A percentile compares a stretch with the other conserved stretches of the same genome.
phyloP scores from a whole-genome alignment of 2,888 invertebrate species.

The Lampropteryx suffumata region DNA sequence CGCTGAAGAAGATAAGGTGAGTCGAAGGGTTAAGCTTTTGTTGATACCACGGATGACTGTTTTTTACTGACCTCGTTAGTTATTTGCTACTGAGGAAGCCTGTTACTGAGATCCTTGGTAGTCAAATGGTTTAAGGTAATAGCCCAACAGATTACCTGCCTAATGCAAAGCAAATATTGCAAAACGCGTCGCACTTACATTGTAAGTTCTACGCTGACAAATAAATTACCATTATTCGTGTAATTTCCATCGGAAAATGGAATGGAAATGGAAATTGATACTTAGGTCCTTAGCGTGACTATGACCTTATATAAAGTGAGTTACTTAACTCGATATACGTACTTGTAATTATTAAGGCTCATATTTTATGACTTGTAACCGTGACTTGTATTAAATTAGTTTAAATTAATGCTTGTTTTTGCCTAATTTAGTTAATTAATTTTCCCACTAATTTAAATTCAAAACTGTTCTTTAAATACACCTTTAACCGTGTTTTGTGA shows the following conservation, averaged over 20 bases:
- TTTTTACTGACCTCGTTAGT: too few species aligned
- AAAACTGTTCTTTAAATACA: too few species aligned
- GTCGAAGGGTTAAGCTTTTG: conserved; percentile 23
- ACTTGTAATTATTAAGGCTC: too few species aligned
- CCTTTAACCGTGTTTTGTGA: too few species aligned
- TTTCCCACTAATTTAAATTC: too few species aligned
- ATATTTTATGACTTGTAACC: too few species aligned
- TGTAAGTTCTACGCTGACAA: conserved; percentile 2
- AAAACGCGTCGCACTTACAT: conserved; percentile 3
- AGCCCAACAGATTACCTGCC: neutral
- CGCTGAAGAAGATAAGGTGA: conserved; percentile 83
- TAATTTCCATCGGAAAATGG: conserved; percentile 17
- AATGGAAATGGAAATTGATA: conserved; percentile 6
- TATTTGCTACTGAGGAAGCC: too few species aligned
- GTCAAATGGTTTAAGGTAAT: neutral
- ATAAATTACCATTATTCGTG: conserved; percentile 23
- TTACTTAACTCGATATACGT: too few species aligned
- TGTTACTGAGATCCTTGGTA: too few species aligned
- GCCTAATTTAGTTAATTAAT: too few species aligned
- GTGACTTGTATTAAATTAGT: too few species aligned
- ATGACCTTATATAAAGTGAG: neutral
- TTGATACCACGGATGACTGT: neutral
- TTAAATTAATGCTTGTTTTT: too few species aligned
- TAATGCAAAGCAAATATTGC: conserved; percentile 19
- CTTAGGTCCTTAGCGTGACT: neutral